Base-by-base conservation (phyloP, 2,797 vertebrate genomes). In the Oreochromis mossambicus region DNA sequence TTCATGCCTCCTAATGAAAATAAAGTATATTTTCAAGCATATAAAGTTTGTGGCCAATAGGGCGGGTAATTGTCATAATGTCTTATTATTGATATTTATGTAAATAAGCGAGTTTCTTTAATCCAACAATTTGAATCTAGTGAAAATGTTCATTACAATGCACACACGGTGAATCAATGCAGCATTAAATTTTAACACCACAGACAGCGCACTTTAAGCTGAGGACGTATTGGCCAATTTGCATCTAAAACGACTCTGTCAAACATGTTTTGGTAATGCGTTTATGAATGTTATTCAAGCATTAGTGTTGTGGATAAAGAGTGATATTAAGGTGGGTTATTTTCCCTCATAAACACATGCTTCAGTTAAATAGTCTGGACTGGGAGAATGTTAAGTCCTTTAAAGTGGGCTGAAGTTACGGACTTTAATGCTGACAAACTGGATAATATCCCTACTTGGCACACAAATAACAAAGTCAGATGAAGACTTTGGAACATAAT, bases 1-100 rank as follows among this genome's bases (percentile, higher is more conserved):
- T 96, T 96, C 96, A 96, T 95, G 93, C 90, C 91, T 91, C 88
- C 88, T 96, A 96, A 96, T 96, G 95, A 96, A 96, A 96, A 96
- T 96, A 94, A 96, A 96, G 93, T 95, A 94, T 95, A 95, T 96
- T 96, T 96, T 95, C 93, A 95, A 94, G 94, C 94, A 91, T 95
- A 94, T 92, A 94, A 94, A 95, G 93, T 96, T 96, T 95, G 95
- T 94, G 94, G 87, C 92, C 95, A 95, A 92, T 86, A 94, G 94
- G 94, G 93, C 94, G 95, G 80, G 85, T 95, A 95, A 96, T 95
- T 95, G 90, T 94, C 87, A 90, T 96, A 95, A 96, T 95, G 92
- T 92, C 91, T 90, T 94, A 93, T 94, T 94, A 95, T 96, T 95
- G 94, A 94, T 96, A 94, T 96, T 96, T 96, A 96, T 96, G 95